Conservation (phyloP, 2,888 invertebrate genomes). For the Germaria angustata region DNA sequence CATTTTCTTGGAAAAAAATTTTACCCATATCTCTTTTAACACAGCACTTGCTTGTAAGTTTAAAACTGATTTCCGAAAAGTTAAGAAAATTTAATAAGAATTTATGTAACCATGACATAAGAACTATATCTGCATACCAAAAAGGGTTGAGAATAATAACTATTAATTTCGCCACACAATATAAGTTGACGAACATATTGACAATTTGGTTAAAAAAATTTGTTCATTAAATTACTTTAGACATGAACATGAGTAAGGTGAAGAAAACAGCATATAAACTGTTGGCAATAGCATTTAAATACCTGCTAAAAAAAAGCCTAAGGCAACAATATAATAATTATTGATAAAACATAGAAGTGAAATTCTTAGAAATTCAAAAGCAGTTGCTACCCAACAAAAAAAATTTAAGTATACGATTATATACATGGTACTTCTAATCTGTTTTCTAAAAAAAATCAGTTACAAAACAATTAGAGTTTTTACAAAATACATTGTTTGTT, state of each 20-base stretch:
- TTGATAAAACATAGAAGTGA: constrained; percentile 37
- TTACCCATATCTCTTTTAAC: constrained; percentile 59
- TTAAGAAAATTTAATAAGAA: constrained; percentile 44
- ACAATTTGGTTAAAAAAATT: constrained; percentile 23
- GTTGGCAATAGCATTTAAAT: not conserved
- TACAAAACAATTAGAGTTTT: no score
- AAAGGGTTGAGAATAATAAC: constrained; percentile 3
- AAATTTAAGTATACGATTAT: no score
- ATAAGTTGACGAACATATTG: not conserved
- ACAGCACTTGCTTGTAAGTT: constrained; percentile 59
- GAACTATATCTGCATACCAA: not conserved
- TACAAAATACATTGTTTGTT: no score
- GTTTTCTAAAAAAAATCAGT: no score
- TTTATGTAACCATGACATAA: constrained; percentile 58
- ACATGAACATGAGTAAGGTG: not conserved
- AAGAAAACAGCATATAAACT: not conserved
- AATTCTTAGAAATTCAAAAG: not conserved
- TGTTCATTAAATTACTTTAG: constrained; percentile 7
- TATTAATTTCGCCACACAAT: not conserved
- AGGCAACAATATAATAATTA: constrained; percentile 26
- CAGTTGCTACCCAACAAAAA: not conserved
- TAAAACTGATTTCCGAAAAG: constrained; percentile 51
- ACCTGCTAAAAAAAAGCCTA: not conserved
- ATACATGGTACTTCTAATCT: no score
- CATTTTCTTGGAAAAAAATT: not conserved